These are phyloP conservation scores for Helleia helle DNA, from an alignment of 2,888 invertebrate genomes.

Conservation along the genomic window DNA sequence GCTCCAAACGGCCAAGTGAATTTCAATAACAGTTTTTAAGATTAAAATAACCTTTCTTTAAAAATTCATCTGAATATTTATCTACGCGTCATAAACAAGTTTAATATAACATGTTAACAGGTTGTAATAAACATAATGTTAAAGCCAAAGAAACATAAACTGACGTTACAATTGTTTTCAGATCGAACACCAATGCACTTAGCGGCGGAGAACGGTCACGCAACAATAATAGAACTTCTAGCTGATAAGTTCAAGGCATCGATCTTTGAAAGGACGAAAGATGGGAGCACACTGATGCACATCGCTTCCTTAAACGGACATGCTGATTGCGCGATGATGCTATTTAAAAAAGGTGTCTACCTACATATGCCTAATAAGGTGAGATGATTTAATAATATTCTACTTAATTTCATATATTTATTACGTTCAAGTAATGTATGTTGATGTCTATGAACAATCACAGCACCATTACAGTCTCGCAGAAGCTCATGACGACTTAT, in stretches of 20 bases:
- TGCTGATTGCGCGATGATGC: conserved; percentile 98
- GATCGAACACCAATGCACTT: conserved; percentile 98
- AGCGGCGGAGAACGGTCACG: conserved; percentile 98
- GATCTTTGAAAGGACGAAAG: conserved; percentile 96
- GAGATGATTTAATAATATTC: conserved; percentile 5
- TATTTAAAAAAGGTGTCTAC: conserved; percentile 98
- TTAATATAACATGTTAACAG: too few species aligned
- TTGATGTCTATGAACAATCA: too few species aligned
- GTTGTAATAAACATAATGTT: too few species aligned
- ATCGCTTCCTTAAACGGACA: conserved; percentile 98
- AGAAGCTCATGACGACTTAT: too few species aligned
- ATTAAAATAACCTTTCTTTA: too few species aligned
- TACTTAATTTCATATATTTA: neutral
- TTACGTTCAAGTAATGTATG: too few species aligned
- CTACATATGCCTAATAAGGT: conserved; percentile 99
- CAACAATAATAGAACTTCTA: conserved; percentile 93
- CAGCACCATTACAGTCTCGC: too few species aligned
- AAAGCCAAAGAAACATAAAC: conserved; percentile 4
- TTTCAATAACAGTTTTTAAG: too few species aligned
- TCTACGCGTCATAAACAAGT: too few species aligned
- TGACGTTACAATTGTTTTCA: conserved; percentile 26
- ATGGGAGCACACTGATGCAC: conserved; percentile 98
- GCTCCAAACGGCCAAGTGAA: too few species aligned
- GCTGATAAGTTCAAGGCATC: conserved; percentile 99
- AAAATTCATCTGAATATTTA: too few species aligned